Base-by-base conservation (phyloP, 2,888 invertebrate genomes). In the Cantharis rufa region DNA sequence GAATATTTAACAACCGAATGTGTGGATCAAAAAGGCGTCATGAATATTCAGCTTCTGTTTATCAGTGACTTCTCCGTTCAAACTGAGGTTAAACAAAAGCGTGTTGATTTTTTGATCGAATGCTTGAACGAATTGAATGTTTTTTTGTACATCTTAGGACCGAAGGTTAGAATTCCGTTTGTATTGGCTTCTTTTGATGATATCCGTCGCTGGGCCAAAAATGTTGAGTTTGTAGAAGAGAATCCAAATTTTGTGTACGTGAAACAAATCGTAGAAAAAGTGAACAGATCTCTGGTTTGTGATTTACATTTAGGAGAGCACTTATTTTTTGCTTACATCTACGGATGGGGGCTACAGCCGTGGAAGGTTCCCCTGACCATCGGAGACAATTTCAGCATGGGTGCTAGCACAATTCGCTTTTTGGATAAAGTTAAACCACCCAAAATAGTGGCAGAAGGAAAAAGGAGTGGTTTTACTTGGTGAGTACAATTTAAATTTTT, bases 361-460 rank as follows among this genome's bases (percentile, higher is more conserved):
- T 78, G 78, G 78, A 70, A 70, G 10, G 78, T 78, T 15, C 78
- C 78, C 15, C 32, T 78, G 70, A 72, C 75, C 10, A 48, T 72
- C 11, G 78, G 78, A 4, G 62, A 13, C 15, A n/a, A 28, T 0
- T n/a, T 78, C 4, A 70, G 48, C 2, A 16, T 75, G 21, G 10
- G 15, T 15, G 4, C 32, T 16, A 7, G 4, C 10, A 75, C 72
- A 0, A 70, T 21, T 9, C 78, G 78, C 0, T 78, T 78, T 68
- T 13, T 78, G 4, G 21, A 64, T 13, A 18, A 61, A 13, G 61
- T 27, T 18, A 11, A 3, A 24, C 21, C 24, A 62, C 74, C 74
- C 1, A 62, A 11, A 16, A 3, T 63, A 15, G 69, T 21, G 1
- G 61, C 1, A 9, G 66, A 70, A 70, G 74, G 70, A 9, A 15